These are phyloP conservation scores for Eriocheir sinensis DNA, from an alignment of 1,140 invertebrate genomes.

Conservation along the genomic window DNA sequence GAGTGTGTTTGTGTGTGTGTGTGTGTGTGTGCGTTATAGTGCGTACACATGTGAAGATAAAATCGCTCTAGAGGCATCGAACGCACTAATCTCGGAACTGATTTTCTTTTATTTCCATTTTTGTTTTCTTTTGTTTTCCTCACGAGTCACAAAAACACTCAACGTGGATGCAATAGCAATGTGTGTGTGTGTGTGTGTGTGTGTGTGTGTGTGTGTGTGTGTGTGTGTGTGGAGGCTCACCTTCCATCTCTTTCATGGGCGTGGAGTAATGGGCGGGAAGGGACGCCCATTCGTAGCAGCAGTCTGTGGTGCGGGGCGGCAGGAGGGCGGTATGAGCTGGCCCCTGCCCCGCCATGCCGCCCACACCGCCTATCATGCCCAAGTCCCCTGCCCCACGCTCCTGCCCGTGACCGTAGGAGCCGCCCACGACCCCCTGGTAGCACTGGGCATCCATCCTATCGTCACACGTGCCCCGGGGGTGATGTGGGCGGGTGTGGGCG, in stretches of 20 bases:
- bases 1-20: no score
- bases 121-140: no score
- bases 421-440: constrained; percentile 35
- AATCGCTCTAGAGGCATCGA: no score
- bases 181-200: constrained; percentile 16
- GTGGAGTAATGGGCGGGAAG: constrained; percentile 59
- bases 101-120: no score
- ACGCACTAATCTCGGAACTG: no score
- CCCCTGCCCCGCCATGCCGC: not conserved
- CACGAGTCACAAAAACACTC: no score
- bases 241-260: constrained; percentile 74
- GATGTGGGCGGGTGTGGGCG: not conserved
- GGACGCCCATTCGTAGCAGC: constrained; percentile 66
- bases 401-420: constrained; percentile 49
- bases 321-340: not conserved
- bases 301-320: constrained; percentile 47
- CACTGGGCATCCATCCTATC: constrained; percentile 66
- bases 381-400: constrained; percentile 43
- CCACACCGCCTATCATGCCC: constrained; percentile 62
- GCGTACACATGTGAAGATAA: no score
- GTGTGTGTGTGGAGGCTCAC: constrained; percentile 48
- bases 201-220: constrained; percentile 26
- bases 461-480: not conserved
- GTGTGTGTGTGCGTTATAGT: no score
- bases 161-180: not conserved